Evolutionary conservation across 2,113 vertebrate species (phyloP).

Genomic region (Myrmecophaga tridactyla): DNA sequence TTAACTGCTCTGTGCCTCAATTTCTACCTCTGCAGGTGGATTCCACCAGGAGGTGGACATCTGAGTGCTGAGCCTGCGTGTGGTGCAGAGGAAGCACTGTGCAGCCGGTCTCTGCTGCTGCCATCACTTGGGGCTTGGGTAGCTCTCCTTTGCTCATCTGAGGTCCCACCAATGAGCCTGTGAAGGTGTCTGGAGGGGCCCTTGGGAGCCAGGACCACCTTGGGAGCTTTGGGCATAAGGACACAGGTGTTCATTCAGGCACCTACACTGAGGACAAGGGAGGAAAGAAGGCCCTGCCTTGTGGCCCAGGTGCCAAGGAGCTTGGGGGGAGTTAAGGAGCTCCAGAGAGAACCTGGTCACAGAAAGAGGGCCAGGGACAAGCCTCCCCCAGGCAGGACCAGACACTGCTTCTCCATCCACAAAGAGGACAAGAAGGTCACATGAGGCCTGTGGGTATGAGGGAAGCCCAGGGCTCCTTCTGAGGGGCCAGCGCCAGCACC

Average conservation of each 20-base stretch:
- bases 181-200: background rate
- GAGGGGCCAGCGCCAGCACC: background rate
- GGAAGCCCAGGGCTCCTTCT: background rate
- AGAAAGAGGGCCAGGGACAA: background rate
- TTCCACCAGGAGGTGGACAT: too few species aligned
- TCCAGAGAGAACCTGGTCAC: background rate
- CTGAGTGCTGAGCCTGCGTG: rapidly evolving
- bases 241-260: background rate
- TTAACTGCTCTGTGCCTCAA: background rate
- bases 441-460: rapidly evolving
- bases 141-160: background rate
- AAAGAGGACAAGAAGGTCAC: background rate
- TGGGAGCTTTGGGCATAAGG: background rate
- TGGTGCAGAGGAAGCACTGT: rapidly evolving
- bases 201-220: background rate
- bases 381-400: background rate
- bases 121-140: rapidly evolving
- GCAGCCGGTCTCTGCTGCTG: background rate
- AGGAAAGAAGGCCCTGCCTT: background rate
- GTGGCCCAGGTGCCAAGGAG: too few species aligned
- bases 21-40: background rate
- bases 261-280: background rate
- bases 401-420: rapidly evolving
- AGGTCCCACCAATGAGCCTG: background rate
- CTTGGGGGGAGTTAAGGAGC: rapidly evolving